Evolutionary conservation across 2,113 vertebrate species (phyloP).

Genomic region (Thalassoma bifasciatum): DNA sequence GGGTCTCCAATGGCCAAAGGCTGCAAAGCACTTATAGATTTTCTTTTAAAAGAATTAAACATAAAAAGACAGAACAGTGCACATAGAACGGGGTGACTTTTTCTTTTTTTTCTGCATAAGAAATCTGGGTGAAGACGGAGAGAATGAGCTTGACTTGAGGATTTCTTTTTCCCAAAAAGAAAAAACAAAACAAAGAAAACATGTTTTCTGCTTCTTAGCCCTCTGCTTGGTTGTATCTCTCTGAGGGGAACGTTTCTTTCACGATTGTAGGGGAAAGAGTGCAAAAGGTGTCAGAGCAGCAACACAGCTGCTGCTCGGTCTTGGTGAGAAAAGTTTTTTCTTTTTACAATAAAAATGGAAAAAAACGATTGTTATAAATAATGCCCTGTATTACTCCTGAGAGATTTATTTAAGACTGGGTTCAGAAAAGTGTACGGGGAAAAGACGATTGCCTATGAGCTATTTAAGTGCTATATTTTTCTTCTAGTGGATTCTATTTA

Average conservation of each 20-base stretch:
- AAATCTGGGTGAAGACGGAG: slow-evolving; percentile 87
- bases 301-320: slow-evolving; percentile 22
- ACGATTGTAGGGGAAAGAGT: slow-evolving; percentile 73
- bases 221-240: slow-evolving; percentile 41
- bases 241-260: slow-evolving; percentile 50
- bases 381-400: slow-evolving; percentile 80
- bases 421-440: slow-evolving; percentile 62
- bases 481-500: slow-evolving; percentile 61
- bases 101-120: slow-evolving; percentile 73
- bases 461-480: slow-evolving; percentile 80
- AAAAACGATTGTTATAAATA: slow-evolving; percentile 68
- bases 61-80: slow-evolving; percentile 85
- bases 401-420: slow-evolving; percentile 60
- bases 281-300: slow-evolving; percentile 68
- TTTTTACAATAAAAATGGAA: slow-evolving; percentile 40
- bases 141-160: slow-evolving; percentile 91
- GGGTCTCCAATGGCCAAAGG: slow-evolving; percentile 86
- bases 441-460: slow-evolving; percentile 81
- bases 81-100: slow-evolving; percentile 87
- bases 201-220: slow-evolving; percentile 42
- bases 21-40: slow-evolving; percentile 90
- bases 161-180: slow-evolving; percentile 48
- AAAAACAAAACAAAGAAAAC: slow-evolving; percentile 19
- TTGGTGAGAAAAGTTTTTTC: slow-evolving; percentile 15
- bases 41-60: slow-evolving; percentile 33